Percentiles rank a stretch among this genome's conserved stretches.
Conservation (phyloP, 2,113 vertebrate species). For the Panthera uncia region DNA sequence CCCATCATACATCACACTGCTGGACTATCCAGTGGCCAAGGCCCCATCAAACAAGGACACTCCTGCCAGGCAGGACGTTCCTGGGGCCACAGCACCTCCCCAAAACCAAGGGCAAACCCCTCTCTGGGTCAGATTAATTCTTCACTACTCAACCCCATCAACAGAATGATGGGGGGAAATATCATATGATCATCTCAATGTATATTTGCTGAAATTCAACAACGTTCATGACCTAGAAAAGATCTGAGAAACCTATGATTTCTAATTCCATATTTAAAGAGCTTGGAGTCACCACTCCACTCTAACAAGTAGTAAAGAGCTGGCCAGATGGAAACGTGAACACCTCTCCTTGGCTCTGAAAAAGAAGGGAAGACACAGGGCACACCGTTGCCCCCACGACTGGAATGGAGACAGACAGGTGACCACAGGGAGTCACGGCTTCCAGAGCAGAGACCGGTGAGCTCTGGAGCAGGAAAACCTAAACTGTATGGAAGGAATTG, state of each 20-base stretch:
- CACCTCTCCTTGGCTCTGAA: background rate
- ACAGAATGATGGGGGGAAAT: background rate
- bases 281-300: background rate
- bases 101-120: background rate
- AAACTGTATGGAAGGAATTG: background rate
- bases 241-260: background rate
- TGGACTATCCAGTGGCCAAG: background rate
- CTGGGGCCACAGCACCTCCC: too few relatives aligned
- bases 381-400: background rate
- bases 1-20: background rate
- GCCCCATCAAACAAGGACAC: background rate
- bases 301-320: background rate
- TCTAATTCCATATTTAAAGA: background rate
- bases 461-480: background rate
- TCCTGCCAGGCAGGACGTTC: too few relatives aligned
- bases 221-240: background rate
- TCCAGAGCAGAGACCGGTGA: background rate
- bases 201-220: background rate
- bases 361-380: background rate
- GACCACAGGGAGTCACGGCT: background rate
- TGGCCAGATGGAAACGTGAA: background rate
- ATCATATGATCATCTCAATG: background rate
- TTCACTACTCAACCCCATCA: background rate
- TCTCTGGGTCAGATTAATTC: background rate
- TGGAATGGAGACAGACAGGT: background rate